phyloP scores from a whole-genome alignment of 1,140 invertebrate species.

The Drosophila lini region DNA sequence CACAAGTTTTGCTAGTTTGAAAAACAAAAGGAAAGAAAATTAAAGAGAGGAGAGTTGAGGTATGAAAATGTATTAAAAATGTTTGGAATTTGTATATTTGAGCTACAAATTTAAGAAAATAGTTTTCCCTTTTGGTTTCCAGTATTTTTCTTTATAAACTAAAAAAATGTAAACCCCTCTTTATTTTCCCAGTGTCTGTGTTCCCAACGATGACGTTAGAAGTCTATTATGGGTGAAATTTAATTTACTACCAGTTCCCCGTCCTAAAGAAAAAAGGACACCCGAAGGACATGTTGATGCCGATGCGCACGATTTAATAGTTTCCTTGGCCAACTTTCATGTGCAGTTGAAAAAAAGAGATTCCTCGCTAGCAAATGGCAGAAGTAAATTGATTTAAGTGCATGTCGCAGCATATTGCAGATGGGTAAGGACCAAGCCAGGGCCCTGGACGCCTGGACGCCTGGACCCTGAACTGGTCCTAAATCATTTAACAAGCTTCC shows the following conservation, averaged over 20 bases:
- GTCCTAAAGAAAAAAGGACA: slow-evolving; percentile 14
- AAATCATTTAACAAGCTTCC: slow-evolving; percentile 76
- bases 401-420: slow-evolving; percentile 75
- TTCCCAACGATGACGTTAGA: slow-evolving; percentile 41
- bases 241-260: slow-evolving; percentile 65
- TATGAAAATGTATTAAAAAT: not conserved
- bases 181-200: not conserved
- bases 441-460: slow-evolving; percentile 1
- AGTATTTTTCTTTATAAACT: too few relatives aligned
- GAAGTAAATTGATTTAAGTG: slow-evolving; percentile 79
- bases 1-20: slow-evolving; percentile 55
- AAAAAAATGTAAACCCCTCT: not conserved
- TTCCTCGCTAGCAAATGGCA: slow-evolving; percentile 49
- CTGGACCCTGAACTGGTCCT: slow-evolving; percentile 26
- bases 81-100: not conserved
- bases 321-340: slow-evolving; percentile 44
- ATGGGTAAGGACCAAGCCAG: slow-evolving; percentile 10
- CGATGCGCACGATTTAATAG: slow-evolving; percentile 73
- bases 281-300: slow-evolving; percentile 41
- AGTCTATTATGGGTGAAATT: slow-evolving; percentile 77
- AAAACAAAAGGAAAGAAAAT: slow-evolving; percentile 6
- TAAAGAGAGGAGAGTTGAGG: not conserved
- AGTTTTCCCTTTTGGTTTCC: too few relatives aligned
- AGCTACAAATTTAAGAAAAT: not conserved
- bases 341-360: slow-evolving; percentile 49